Percentiles rank a stretch among this genome's conserved stretches.
phyloP scores from a whole-genome alignment of 2,113 vertebrate genomes.

The Corythornis vintsioides region DNA sequence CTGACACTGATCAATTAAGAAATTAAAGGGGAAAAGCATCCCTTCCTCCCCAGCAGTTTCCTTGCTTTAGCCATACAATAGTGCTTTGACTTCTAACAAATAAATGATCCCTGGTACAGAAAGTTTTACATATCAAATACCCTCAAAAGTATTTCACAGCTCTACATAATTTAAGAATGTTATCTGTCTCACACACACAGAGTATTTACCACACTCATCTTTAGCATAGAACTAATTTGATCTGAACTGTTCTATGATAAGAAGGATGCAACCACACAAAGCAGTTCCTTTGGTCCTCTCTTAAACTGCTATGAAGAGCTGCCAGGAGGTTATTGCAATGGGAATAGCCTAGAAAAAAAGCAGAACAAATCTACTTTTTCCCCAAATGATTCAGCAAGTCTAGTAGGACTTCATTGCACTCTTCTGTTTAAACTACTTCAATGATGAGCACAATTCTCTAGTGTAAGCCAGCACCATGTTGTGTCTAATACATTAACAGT shows the following conservation, averaged over 20 bases:
- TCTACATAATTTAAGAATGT: neutral
- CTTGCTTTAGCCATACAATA: neutral
- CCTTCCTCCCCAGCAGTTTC: neutral
- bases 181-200: neutral
- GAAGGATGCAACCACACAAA: neutral
- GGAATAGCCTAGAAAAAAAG: neutral
- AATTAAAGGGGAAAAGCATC: neutral
- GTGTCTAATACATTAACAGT: neutral
- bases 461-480: neutral
- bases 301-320: neutral
- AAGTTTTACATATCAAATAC: neutral
- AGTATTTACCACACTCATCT: neutral
- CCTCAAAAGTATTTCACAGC: neutral
- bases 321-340: neutral
- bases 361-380: neutral
- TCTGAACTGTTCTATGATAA: neutral
- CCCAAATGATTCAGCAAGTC: neutral
- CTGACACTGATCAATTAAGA: neutral
- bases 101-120: neutral
- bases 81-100: slow-evolving; percentile 9
- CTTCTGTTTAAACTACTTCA: neutral
- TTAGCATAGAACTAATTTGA: neutral
- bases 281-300: neutral
- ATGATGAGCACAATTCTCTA: neutral
- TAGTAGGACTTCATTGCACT: neutral